A percentile compares a stretch with the other conserved stretches of the same genome.
phyloP scores from a whole-genome alignment of 2,113 vertebrate species.

The Phylloscopus trochiloides region DNA sequence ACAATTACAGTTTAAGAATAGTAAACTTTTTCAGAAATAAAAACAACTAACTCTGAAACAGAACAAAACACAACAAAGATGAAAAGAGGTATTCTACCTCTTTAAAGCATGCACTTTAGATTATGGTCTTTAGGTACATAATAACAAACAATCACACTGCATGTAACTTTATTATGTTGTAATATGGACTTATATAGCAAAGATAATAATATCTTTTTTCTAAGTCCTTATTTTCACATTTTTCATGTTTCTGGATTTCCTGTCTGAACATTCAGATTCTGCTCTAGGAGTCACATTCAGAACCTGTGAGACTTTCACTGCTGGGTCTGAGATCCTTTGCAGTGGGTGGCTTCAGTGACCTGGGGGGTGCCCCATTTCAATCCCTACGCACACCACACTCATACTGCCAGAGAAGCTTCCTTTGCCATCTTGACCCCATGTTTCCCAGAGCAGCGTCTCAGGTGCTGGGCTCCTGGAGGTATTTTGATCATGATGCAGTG shows the following conservation, averaged over 20 bases:
- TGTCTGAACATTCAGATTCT: not conserved
- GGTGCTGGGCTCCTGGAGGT: not conserved
- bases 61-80: not conserved
- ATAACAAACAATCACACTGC: not conserved
- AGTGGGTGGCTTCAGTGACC: not conserved
- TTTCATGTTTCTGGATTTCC: not conserved
- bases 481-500: accelerated
- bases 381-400: not conserved
- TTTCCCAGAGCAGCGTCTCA: not conserved
- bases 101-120: not conserved
- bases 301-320: not conserved
- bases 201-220: not conserved
- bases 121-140: not conserved
- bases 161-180: not conserved
- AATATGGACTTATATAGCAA: not conserved
- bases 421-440: accelerated
- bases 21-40: not conserved
- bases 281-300: not conserved
- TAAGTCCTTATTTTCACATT: not conserved
- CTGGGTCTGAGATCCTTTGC: not conserved
- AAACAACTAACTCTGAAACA: not conserved
- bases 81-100: not conserved
- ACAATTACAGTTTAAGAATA: not conserved
- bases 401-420: not conserved
- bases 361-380: accelerated